Conservation (phyloP, 1,140 invertebrate species). For the Caenorhabditis briggsae region DNA sequence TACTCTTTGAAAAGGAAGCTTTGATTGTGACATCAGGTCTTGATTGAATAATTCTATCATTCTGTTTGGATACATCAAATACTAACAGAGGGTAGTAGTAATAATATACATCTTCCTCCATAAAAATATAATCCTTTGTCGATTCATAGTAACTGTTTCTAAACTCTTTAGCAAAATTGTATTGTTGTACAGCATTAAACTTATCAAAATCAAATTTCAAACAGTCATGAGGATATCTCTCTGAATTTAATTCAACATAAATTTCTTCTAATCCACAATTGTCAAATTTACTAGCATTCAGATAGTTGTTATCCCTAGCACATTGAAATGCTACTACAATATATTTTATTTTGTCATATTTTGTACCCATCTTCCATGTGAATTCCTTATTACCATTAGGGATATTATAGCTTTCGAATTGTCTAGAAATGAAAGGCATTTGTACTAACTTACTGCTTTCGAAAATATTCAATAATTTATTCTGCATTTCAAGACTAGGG, state of each 20-base stretch:
- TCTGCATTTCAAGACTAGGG: conserved; percentile 65
- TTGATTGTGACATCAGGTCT: conserved; percentile 67
- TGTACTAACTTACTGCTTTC: conserved; percentile 62
- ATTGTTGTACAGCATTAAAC: conserved; percentile 67
- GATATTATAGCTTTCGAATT: conserved; percentile 67
- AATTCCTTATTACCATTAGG: conserved; percentile 61
- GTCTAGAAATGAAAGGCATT: conserved; percentile 68
- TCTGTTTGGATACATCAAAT: conserved; percentile 66
- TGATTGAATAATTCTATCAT: conserved; percentile 66
- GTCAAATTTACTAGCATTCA: conserved; percentile 66
- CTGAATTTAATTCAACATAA: conserved; percentile 66
- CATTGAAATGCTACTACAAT: conserved; percentile 66
- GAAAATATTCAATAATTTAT: conserved; percentile 66
- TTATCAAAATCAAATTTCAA: conserved; percentile 67
- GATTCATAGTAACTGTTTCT: conserved; percentile 67
- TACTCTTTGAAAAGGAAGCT: conserved; percentile 62
- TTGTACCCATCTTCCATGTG: conserved; percentile 68
- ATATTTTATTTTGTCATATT: conserved; percentile 69
- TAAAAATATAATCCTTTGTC: conserved; percentile 65
- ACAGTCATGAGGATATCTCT: conserved; percentile 69
- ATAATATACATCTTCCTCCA: conserved; percentile 66
- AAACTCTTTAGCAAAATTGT: conserved; percentile 68
- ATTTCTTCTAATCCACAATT: conserved; percentile 66
- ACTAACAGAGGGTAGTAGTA: conserved; percentile 67
- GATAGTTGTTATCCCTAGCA: conserved; percentile 65